These are phyloP conservation scores for Ctena decussata DNA, from an alignment of 2,888 invertebrate genomes.

Conservation along the genomic window DNA sequence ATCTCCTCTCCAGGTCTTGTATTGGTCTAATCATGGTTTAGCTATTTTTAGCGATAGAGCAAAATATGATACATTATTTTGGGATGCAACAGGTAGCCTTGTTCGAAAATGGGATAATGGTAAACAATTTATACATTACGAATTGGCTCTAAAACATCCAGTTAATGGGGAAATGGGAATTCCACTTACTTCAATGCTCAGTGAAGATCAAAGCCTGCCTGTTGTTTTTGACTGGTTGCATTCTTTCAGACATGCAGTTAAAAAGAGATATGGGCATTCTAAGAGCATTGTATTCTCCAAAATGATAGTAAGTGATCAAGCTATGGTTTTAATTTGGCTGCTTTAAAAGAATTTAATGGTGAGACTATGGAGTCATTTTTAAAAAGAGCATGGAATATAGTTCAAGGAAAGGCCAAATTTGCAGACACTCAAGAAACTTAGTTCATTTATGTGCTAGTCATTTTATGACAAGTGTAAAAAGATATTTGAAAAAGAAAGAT, in stretches of 20 bases:
- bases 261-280: background rate
- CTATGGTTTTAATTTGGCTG: constrained; percentile 29
- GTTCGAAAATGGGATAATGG: constrained; percentile 18
- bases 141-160: constrained; percentile 21
- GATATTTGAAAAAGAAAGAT: no score
- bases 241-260: background rate
- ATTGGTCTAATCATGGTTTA: constrained; percentile 26
- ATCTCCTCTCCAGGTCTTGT: constrained; percentile 15
- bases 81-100: constrained; percentile 38
- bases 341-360: constrained; percentile 23
- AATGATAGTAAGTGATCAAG: constrained; percentile 31
- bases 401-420: background rate
- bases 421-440: background rate
- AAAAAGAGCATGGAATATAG: background rate
- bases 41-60: constrained; percentile 18
- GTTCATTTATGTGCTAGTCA: constrained; percentile 1
- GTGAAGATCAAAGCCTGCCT: constrained; percentile 15
- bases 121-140: constrained; percentile 37
- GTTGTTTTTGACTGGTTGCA: constrained; percentile 20
- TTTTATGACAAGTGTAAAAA: background rate
- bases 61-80: constrained; percentile 28
- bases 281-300: background rate
- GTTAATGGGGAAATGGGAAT: constrained; percentile 41
- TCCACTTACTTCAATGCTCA: constrained; percentile 32
- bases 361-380: constrained; percentile 2